Evolutionary conservation across 2,888 invertebrate species (phyloP).

Genomic region (Linnaemya tessellans): DNA sequence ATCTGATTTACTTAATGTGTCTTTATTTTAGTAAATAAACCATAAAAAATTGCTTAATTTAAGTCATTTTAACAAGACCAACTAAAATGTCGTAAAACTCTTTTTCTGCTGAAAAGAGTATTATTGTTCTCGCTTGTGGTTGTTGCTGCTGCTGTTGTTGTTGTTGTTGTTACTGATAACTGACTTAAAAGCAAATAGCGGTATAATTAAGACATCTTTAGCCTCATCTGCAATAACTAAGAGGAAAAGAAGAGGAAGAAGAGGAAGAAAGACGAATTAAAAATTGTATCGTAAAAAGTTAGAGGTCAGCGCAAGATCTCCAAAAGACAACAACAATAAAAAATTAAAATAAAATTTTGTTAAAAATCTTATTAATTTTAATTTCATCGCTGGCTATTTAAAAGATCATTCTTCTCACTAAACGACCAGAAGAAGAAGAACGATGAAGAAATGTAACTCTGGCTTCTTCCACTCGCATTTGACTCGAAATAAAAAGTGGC

Average conservation of each 20-base stretch:
- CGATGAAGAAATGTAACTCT: background rate
- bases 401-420: constrained; percentile 35
- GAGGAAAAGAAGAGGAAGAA: background rate
- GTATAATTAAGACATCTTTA: constrained; percentile 70
- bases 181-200: constrained; percentile 68
- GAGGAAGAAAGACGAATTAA: constrained; percentile 18
- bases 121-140: constrained; percentile 1
- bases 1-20: constrained; percentile 46
- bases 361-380: constrained; percentile 52
- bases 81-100: constrained; percentile 62
- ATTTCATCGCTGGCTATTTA: constrained; percentile 16
- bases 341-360: constrained; percentile 33
- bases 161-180: background rate
- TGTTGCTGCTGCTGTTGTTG: background rate
- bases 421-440: background rate
- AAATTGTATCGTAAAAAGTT: constrained; percentile 50
- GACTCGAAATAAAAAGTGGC: background rate
- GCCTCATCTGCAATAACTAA: constrained; percentile 11
- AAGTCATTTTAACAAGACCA: constrained; percentile 65
- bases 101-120: constrained; percentile 45
- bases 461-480: background rate
- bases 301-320: constrained; percentile 57
- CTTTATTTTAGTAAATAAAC: constrained; percentile 76
- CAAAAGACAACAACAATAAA: background rate
- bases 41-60: constrained; percentile 81